Percentiles rank a stretch among this genome's conserved stretches.
Evolutionary conservation across 2,797 vertebrate species (phyloP).

Genomic region (Chaetophractus vellerosus): DNA sequence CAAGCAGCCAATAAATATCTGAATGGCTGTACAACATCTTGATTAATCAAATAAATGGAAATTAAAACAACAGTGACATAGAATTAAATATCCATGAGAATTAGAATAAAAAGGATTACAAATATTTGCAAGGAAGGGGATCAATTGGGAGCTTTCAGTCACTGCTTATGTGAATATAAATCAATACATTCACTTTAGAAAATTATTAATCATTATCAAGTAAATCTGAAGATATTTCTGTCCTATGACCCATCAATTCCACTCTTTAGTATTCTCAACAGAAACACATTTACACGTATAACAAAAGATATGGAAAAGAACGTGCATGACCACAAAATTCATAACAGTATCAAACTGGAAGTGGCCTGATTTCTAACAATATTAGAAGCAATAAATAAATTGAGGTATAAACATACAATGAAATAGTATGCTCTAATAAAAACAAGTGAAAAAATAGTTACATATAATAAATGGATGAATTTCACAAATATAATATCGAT

Average conservation of each 20-base stretch:
- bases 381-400: neutral
- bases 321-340: neutral
- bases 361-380: neutral
- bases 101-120: neutral
- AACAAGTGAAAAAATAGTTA: neutral
- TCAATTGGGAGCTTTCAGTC: neutral
- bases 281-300: neutral
- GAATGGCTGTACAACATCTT: neutral
- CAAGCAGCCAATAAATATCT: neutral
- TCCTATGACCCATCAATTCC: neutral
- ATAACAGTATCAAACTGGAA: neutral
- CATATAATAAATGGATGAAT: neutral
- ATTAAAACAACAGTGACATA: neutral
- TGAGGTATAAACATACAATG: neutral
- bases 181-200: conserved; percentile 6
- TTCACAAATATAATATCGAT: neutral
- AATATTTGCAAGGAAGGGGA: neutral
- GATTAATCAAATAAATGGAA: conserved; percentile 12
- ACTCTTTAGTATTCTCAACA: neutral
- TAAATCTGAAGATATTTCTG: neutral
- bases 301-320: neutral
- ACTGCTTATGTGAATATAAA: neutral
- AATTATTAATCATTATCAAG: neutral
- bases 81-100: neutral
- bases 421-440: neutral